These are phyloP conservation scores for Actinemys pallida DNA, from an alignment of 2,113 vertebrate species.

Conservation along the genomic window DNA sequence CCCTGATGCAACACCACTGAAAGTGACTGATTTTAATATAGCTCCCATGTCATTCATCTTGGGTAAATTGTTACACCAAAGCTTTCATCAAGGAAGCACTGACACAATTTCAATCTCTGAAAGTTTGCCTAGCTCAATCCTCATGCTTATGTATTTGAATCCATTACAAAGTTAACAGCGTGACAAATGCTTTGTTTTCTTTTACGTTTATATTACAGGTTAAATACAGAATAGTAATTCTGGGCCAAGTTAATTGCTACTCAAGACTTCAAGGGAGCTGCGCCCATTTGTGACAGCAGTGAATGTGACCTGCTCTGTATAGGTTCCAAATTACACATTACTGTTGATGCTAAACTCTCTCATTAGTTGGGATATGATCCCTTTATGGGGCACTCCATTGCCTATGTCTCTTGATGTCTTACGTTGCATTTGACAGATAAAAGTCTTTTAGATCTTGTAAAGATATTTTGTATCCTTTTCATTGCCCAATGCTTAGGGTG, in stretches of 20 bases:
- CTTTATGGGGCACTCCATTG: conserved; percentile 55
- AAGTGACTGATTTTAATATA: not conserved
- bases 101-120: not conserved
- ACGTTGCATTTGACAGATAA: conserved; percentile 51
- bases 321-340: conserved; percentile 21
- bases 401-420: conserved; percentile 54
- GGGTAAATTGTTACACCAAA: not conserved
- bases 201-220: not conserved
- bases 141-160: not conserved
- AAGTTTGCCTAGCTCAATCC: not conserved
- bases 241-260: not conserved
- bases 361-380: conserved; percentile 60
- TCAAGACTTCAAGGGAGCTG: conserved; percentile 30
- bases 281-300: conserved; percentile 39
- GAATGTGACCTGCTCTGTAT: conserved; percentile 40
- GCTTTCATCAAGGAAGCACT: not conserved
- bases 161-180: accelerated
- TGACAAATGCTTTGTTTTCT: not conserved
- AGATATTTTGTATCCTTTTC: conserved; percentile 46
- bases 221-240: not conserved
- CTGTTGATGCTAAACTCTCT: conserved; percentile 44
- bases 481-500: conserved; percentile 16
- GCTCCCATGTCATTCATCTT: not conserved
- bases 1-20: not conserved
- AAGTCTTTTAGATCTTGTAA: conserved; percentile 65